A percentile compares a stretch with the other conserved stretches of the same genome.
These are phyloP conservation scores for Oryzias woworae DNA, from an alignment of 2,113 vertebrate species.

Conservation along the genomic window DNA sequence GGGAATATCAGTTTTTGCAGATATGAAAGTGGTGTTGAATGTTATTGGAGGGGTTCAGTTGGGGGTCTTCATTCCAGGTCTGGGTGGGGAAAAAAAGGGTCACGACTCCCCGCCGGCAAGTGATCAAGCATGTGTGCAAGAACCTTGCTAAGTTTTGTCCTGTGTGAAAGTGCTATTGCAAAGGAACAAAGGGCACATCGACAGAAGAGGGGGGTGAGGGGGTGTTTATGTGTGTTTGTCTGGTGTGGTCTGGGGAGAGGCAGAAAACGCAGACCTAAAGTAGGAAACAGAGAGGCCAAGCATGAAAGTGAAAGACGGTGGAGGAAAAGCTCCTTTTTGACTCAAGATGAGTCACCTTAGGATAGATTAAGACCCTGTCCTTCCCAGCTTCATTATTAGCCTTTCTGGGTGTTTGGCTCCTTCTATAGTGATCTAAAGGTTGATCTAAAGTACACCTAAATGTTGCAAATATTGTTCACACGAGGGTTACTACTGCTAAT, in stretches of 20 bases:
- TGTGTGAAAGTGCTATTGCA: constrained; percentile 36
- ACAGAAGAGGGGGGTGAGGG: constrained; percentile 5
- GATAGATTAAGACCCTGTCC: constrained; percentile 70
- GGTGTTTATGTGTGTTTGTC: constrained; percentile 13
- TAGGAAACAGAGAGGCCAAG: constrained; percentile 60
- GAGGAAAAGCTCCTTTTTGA: constrained; percentile 61
- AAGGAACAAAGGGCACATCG: constrained; percentile 47
- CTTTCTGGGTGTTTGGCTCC: constrained; percentile 20
- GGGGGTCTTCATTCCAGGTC: constrained; percentile 33
- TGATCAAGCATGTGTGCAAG: constrained; percentile 38
- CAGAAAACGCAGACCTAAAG: constrained; percentile 25
- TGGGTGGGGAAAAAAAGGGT: constrained; percentile 23
- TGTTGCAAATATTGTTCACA: background rate
- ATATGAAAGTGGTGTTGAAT: constrained; percentile 44
- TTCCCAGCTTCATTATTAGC: constrained; percentile 60
- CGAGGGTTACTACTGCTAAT: too few relatives aligned
- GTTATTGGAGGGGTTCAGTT: constrained; percentile 17
- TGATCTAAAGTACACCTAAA: constrained; percentile 1
- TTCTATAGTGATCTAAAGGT: background rate
- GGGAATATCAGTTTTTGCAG: constrained; percentile 35
- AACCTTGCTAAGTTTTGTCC: constrained; percentile 35
- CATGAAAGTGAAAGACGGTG: constrained; percentile 55
- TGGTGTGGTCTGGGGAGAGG: constrained; percentile 45
- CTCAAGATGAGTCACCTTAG: constrained; percentile 64
- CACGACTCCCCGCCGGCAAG: constrained; percentile 19